Evolutionary conservation across 2,113 vertebrate genomes (phyloP), one percentile per base, ranked within the genome.

Genomic region (Eretmochelys imbricata): DNA sequence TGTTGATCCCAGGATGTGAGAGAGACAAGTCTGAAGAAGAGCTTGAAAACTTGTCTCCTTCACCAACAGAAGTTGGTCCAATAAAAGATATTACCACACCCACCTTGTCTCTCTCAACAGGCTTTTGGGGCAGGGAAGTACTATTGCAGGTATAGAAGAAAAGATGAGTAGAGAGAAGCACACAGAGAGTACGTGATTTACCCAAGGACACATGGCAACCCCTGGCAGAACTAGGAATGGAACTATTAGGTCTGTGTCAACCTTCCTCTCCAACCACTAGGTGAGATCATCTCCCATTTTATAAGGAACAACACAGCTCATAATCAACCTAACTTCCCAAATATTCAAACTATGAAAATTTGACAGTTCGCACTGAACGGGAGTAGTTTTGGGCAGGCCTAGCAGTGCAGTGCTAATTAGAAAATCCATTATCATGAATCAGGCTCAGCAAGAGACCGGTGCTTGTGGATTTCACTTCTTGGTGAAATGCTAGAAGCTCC

Each of bases 221-320:
- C 12, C 16, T 29, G n/a, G 81, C 53, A 89, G 78, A 20, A 42
- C 9, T 38, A 17, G 24, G 3, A 86, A 25, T 62, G 57, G 57
- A 62, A 31, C 25, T 31, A 55, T 0, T 0, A 0, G 0, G 24
- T 1, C 0, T 72, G 19, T 38, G 22, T 13, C 46, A 7, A 53
- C 51, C 51, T 79, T 65, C 29, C 19, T 46, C 16, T 1, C 17
- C 83, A 46, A 27, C n/a, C 53, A 38, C 51, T 2, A 8, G 22
- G 50, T 48, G 50, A 83, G 35, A 27, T 5, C 49, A 51, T 10
- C 48, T 12, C 27, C 10, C n/a, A 22, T 2, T 13, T 2, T 8
- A 3, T 46, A 17, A 91, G 72, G 42, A 87, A 53, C 5, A 20
- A 69, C 6, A 46, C 51, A 11, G 4, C 20, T 31, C 8, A 1